A percentile compares a stretch with the other conserved stretches of the same genome.
These are phyloP conservation scores for Sebastes steindachneri DNA, from an alignment of 2,797 vertebrate genomes.

Conservation along the genomic window DNA sequence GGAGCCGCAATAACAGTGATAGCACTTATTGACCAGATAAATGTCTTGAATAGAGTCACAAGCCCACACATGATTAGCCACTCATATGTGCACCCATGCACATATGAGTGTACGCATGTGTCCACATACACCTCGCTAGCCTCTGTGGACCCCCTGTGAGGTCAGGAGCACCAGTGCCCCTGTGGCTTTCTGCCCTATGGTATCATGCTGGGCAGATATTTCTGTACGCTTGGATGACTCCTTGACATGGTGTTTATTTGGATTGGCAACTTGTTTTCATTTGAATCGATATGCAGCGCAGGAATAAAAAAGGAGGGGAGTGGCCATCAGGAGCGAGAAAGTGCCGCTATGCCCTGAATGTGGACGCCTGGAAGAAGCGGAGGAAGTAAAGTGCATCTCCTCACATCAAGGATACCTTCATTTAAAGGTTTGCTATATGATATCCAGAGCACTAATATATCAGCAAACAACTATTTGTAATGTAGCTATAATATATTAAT, in stretches of 20 bases:
- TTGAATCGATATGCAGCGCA: constrained; percentile 80
- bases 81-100: constrained; percentile 72
- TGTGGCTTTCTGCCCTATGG: constrained; percentile 67
- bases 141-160: constrained; percentile 68
- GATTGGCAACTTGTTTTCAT: constrained; percentile 87
- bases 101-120: constrained; percentile 53
- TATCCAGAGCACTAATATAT: neutral
- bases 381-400: neutral
- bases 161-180: constrained; percentile 75
- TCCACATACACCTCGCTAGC: constrained; percentile 50
- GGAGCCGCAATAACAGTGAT: constrained; percentile 56
- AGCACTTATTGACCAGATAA: constrained; percentile 76
- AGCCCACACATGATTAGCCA: constrained; percentile 71
- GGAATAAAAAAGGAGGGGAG: constrained; percentile 50
- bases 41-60: constrained; percentile 72
- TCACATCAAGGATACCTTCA: neutral
- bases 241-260: constrained; percentile 89
- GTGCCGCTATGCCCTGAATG: constrained; percentile 41
- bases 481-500: neutral
- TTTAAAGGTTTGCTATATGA: neutral
- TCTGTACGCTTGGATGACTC: constrained; percentile 83
- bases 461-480: neutral
- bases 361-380: constrained; percentile 25
- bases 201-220: constrained; percentile 87
- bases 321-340: constrained; percentile 24